Conservation (phyloP, 2,113 vertebrate species). For the Pardalotus punctatus region DNA sequence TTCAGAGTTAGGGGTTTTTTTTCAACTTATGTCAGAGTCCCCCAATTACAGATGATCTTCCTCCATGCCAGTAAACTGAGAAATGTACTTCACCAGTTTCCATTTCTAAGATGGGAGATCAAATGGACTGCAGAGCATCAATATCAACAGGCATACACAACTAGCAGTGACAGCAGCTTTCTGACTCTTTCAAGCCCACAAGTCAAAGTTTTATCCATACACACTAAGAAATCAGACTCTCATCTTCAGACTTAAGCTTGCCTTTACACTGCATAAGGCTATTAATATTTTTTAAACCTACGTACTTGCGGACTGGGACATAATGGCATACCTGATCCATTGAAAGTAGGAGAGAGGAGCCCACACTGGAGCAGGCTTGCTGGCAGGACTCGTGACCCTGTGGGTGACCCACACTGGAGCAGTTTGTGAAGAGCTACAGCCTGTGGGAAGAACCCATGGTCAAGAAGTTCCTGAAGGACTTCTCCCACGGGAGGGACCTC, state of each 20-base stretch:
- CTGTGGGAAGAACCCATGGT: too few relatives aligned
- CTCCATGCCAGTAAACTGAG: neutral
- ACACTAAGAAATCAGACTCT: neutral
- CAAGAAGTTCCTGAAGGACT: neutral
- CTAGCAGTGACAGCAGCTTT: neutral
- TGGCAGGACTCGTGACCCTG: neutral
- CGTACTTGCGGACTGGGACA: rapidly evolving
- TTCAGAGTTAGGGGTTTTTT: neutral
- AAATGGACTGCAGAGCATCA: neutral
- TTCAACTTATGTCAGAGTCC: neutral
- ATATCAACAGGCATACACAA: neutral
- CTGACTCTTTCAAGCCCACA: neutral
- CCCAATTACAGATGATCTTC: neutral
- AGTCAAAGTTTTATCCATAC: neutral
- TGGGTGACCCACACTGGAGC: too few relatives aligned
- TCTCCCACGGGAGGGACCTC: neutral
- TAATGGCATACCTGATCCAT: neutral
- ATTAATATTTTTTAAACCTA: neutral
- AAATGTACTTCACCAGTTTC: neutral
- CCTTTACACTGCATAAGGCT: neutral
- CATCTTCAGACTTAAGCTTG: neutral
- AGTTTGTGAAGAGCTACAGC: too few relatives aligned
- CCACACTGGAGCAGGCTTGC: neutral
- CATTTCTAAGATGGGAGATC: neutral
- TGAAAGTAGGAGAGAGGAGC: neutral